Evolutionary conservation across 2,797 vertebrate genomes (phyloP).

Genomic region (Aselliscus stoliczkanus): DNA sequence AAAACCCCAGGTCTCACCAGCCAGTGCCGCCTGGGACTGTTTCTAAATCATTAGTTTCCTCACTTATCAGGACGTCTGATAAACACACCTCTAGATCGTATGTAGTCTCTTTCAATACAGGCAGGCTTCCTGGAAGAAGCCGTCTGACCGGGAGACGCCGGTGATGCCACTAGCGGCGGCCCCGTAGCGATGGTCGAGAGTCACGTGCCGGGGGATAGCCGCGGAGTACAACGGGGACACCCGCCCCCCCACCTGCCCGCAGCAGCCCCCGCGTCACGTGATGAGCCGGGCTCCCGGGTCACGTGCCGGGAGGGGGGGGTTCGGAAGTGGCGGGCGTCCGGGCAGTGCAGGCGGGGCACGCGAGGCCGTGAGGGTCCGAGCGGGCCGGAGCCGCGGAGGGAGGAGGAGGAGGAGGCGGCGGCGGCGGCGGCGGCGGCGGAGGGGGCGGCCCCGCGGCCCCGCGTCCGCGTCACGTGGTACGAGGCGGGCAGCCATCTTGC

Average conservation of each 20-base stretch:
- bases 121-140: constrained; percentile 22
- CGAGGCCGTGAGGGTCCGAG: not conserved
- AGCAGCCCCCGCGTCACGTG: constrained; percentile 38
- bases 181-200: not conserved
- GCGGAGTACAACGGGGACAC: not conserved
- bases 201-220: not conserved
- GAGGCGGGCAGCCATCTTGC: constrained; percentile 90
- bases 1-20: not conserved
- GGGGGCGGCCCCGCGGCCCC: constrained; percentile 59
- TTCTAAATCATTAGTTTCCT: not conserved
- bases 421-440: not conserved
- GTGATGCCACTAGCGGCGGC: not conserved
- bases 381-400: not conserved
- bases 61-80: not conserved
- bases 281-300: constrained; percentile 7
- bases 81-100: not conserved
- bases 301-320: not conserved
- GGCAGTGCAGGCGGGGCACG: not conserved
- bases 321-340: not conserved
- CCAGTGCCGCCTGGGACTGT: not conserved
- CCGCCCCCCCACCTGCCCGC: not conserved
- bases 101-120: not conserved
- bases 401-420: not conserved
- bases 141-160: too few relatives aligned
- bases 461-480: constrained; percentile 79